phyloP scores from a whole-genome alignment of 2,797 vertebrate species.

The Otus scops region DNA sequence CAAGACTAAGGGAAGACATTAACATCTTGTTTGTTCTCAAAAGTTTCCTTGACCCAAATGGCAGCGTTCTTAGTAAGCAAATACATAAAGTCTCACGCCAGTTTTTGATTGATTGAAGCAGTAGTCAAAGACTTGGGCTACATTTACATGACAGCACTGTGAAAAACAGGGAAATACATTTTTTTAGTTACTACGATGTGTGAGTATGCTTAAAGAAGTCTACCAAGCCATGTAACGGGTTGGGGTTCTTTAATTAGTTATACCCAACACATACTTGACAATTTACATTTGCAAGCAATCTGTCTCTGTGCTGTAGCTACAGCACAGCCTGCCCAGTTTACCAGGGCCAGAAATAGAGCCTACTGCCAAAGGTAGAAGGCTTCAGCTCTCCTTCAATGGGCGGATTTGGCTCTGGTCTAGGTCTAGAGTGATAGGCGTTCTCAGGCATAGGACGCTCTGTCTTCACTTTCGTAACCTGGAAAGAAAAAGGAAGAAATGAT shows the following conservation, averaged over 20 bases:
- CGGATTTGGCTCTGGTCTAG: constrained; percentile 87
- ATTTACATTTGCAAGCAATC: not conserved
- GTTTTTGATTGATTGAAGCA: not conserved
- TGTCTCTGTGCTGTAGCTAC: not conserved
- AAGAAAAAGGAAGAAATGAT: not conserved
- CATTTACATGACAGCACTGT: not conserved
- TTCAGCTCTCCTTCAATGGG: constrained; percentile 83
- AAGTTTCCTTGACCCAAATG: not conserved
- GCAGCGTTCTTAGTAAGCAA: not conserved
- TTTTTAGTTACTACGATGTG: not conserved
- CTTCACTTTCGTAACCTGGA: constrained; percentile 94
- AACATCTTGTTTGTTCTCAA: not conserved
- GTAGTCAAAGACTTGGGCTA: not conserved
- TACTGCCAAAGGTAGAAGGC: constrained; percentile 86
- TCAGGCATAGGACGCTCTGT: constrained; percentile 88
- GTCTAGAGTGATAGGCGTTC: constrained; percentile 88
- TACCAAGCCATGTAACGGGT: constrained; percentile 33
- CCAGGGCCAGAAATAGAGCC: constrained; percentile 89
- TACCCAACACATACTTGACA: not conserved
- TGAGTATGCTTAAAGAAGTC: constrained; percentile 49
- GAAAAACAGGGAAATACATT: not conserved
- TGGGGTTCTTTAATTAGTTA: constrained; percentile 58
- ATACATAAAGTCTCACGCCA: not conserved
- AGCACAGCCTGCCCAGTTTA: constrained; percentile 63
- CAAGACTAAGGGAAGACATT: not conserved